Evolutionary conservation across 1,140 invertebrate genomes (phyloP).

Genomic region (Steinernema feltiae): DNA sequence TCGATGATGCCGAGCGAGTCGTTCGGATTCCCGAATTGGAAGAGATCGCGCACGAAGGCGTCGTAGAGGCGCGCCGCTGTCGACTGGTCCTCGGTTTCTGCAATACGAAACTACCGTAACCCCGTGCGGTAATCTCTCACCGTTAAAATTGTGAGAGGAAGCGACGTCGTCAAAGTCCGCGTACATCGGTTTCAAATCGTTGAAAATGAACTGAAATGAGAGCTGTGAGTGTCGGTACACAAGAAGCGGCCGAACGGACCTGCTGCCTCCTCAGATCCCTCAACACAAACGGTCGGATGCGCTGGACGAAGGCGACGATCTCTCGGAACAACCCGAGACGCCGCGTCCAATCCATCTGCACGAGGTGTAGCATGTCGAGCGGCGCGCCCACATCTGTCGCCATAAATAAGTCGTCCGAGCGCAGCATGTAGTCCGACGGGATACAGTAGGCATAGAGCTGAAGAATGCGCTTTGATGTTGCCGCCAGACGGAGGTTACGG

Average conservation of each 20-base stretch:
- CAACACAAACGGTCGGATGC: background rate
- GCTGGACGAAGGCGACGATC: background rate
- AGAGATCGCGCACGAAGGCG: background rate
- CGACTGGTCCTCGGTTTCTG: background rate
- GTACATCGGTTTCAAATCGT: background rate
- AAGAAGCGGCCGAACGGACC: background rate
- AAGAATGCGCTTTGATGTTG: constrained; percentile 1
- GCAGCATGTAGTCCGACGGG: background rate
- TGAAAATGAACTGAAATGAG: background rate
- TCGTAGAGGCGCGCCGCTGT: background rate
- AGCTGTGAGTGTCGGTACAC: background rate
- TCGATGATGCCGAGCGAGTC: background rate
- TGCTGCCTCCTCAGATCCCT: constrained; percentile 2
- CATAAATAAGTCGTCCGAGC: constrained; percentile 8
- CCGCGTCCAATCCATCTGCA: constrained; percentile 5
- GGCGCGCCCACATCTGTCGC: constrained; percentile 6
- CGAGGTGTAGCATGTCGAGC: constrained; percentile 5
- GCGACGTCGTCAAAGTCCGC: constrained; percentile 2
- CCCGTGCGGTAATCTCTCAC: background rate
- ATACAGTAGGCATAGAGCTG: background rate
- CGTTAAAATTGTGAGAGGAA: background rate
- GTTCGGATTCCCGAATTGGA: background rate
- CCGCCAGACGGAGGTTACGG: background rate
- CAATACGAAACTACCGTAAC: background rate
- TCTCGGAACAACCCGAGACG: background rate